Evolutionary conservation across 2,113 vertebrate species (phyloP).

Genomic region (Vimba vimba): DNA sequence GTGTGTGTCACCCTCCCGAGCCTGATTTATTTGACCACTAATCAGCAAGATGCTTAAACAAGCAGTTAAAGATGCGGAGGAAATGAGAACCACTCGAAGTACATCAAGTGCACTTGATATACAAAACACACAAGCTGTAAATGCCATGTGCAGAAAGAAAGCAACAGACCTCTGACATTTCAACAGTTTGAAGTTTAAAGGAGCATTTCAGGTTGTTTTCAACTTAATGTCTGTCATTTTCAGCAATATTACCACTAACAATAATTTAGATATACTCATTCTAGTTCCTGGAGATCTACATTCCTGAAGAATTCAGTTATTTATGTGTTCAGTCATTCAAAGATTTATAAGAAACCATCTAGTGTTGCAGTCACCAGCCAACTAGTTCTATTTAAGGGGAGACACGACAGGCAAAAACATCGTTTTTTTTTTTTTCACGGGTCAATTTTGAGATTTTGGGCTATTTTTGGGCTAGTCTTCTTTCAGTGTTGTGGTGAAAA

Average conservation of each 20-base stretch:
- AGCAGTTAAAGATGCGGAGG: slow-evolving; percentile 72
- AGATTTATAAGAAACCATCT: background rate
- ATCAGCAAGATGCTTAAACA: slow-evolving; percentile 62
- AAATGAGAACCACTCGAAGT: slow-evolving; percentile 72
- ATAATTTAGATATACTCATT: background rate
- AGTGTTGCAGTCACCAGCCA: background rate
- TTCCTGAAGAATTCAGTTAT: background rate
- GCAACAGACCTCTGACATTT: background rate
- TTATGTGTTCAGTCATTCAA: background rate
- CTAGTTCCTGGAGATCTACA: background rate
- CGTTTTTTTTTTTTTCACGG: too few relatives aligned
- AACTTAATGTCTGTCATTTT: background rate
- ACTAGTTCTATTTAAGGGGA: background rate
- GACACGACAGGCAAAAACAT: too few relatives aligned
- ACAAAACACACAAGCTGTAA: slow-evolving; percentile 21
- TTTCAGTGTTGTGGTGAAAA: too few relatives aligned
- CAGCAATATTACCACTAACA: background rate
- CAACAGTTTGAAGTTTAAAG: background rate
- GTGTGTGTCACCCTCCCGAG: slow-evolving; percentile 72
- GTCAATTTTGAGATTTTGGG: too few relatives aligned
- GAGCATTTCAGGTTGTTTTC: background rate
- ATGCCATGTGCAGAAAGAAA: slow-evolving; percentile 6
- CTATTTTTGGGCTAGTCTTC: too few relatives aligned
- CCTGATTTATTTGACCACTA: slow-evolving; percentile 69
- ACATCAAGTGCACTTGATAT: slow-evolving; percentile 66